Percentiles rank a stretch among this genome's conserved stretches.
Evolutionary conservation across 2,797 vertebrate species (phyloP).

Genomic region (Garrulus glandarius): DNA sequence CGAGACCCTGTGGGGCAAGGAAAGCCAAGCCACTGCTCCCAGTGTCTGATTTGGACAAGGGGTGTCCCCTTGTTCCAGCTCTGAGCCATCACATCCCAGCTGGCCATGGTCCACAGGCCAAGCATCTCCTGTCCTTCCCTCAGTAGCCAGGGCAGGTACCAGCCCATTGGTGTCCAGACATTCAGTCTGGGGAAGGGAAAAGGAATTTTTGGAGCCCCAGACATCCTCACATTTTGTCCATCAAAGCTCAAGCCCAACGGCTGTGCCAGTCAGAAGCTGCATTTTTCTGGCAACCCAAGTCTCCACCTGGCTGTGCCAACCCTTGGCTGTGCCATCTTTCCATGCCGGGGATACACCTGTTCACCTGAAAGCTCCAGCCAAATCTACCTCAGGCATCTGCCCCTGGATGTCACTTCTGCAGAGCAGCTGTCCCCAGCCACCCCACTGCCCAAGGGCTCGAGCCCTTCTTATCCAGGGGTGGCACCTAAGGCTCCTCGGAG

Average conservation of each 20-base stretch:
- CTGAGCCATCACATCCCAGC: neutral
- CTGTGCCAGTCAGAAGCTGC: rapidly evolving
- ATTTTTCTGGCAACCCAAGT: neutral
- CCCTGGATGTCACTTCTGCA: neutral
- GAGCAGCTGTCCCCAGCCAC: neutral
- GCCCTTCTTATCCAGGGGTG: neutral
- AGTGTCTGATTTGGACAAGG: neutral
- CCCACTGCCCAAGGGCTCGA: rapidly evolving
- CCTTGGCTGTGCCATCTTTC: neutral
- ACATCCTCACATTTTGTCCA: neutral
- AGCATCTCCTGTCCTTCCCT: neutral
- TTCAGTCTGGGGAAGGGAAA: neutral
- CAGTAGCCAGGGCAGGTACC: rapidly evolving
- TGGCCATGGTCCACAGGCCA: neutral
- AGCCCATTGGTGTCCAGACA: rapidly evolving
- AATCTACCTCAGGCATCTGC: neutral
- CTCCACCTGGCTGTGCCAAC: neutral
- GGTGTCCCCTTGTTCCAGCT: neutral
- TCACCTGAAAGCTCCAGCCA: neutral
- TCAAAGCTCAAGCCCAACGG: neutral
- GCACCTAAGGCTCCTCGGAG: neutral
- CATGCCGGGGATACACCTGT: neutral
- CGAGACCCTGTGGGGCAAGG: neutral
- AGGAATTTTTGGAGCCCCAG: neutral
- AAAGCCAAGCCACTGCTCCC: neutral